phyloP scores from a whole-genome alignment of 2,888 invertebrate genomes.

The Dryadula phaetusa region DNA sequence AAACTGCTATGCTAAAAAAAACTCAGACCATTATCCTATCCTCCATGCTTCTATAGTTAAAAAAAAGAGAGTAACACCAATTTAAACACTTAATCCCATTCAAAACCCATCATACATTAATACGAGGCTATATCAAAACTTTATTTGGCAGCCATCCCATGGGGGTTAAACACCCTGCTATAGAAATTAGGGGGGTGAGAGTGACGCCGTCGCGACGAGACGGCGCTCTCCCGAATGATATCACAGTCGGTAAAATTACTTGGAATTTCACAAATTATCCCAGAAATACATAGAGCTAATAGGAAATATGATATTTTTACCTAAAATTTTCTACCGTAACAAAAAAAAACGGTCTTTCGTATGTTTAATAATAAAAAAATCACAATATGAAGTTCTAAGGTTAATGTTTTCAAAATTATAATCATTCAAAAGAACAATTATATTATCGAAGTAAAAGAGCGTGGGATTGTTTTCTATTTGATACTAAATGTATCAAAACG shows the following conservation, averaged over 20 bases:
- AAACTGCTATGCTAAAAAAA: too few species aligned
- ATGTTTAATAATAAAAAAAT: neutral
- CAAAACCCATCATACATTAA: neutral
- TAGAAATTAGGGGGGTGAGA: constrained; percentile 13
- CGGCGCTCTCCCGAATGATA: constrained; percentile 16
- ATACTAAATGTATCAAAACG: too few species aligned
- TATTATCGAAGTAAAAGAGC: neutral
- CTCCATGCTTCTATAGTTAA: too few species aligned
- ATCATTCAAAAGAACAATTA: neutral
- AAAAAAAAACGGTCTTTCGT: too few species aligned
- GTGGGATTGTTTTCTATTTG: neutral
- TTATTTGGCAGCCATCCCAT: constrained; percentile 34
- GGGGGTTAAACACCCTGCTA: constrained; percentile 26
- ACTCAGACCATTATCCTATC: too few species aligned
- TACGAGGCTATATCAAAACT: constrained; percentile 12
- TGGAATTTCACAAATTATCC: neutral
- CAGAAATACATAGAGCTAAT: neutral
- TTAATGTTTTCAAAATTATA: neutral
- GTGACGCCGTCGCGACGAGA: constrained; percentile 17
- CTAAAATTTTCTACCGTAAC: too few species aligned
- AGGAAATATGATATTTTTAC: neutral
- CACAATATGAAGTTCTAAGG: neutral
- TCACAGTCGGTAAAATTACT: neutral
- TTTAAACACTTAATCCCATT: neutral
- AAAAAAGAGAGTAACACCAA: neutral